Evolutionary conservation across 2,888 invertebrate species (phyloP).

Genomic region (Yponomeuta cagnagella): DNA sequence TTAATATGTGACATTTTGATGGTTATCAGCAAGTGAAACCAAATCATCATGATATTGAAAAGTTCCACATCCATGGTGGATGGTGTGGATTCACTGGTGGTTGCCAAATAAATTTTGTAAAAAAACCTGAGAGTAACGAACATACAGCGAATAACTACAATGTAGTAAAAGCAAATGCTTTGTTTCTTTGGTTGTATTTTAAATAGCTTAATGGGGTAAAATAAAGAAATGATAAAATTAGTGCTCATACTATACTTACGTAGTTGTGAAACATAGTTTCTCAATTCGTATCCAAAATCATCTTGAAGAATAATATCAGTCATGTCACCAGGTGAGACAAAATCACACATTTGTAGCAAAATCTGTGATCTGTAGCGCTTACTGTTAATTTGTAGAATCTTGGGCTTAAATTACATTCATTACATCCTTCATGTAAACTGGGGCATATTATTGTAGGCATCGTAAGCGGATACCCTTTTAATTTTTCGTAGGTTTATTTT

Average conservation of each 20-base stretch:
- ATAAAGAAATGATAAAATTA: constrained; percentile 32
- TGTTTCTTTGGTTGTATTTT: constrained; percentile 49
- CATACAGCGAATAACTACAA: constrained; percentile 45
- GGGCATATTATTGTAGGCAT: not conserved
- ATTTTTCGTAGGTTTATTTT: not conserved
- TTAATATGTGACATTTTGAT: not conserved
- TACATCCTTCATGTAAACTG: not conserved
- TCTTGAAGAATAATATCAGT: constrained; percentile 28
- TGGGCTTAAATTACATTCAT: constrained; percentile 11
- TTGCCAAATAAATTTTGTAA: constrained; percentile 35
- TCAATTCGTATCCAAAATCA: constrained; percentile 35
- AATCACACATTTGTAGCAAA: constrained; percentile 37
- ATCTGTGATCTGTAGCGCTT: constrained; percentile 55
- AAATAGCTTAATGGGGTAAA: constrained; percentile 31
- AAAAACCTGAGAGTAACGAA: constrained; percentile 23
- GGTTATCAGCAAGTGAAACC: not conserved
- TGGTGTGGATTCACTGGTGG: not conserved
- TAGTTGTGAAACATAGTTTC: constrained; percentile 31
- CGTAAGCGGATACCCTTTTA: not conserved
- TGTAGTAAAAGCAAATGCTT: constrained; percentile 27
- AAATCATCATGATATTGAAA: not conserved
- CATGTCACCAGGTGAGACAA: constrained; percentile 35
- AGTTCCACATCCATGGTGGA: not conserved
- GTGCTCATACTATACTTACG: constrained; percentile 34
- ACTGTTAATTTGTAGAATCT: constrained; percentile 35